Conservation (phyloP, 1,140 invertebrate species). For the Holotrichia oblita region DNA sequence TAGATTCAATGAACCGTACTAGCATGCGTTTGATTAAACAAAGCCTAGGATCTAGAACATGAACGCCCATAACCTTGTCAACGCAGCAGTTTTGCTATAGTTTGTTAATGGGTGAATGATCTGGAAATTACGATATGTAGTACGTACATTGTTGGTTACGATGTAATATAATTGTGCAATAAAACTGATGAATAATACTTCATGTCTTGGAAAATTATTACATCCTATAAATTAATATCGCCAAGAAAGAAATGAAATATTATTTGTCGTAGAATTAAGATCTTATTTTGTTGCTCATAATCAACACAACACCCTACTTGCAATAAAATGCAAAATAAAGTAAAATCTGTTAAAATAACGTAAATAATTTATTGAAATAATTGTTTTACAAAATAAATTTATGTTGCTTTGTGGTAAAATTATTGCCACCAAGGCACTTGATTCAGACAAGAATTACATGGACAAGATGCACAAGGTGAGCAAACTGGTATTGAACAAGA, state of each 20-base stretch:
- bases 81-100: not conserved
- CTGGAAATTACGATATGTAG: not conserved
- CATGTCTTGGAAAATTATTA: too few species aligned
- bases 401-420: not conserved
- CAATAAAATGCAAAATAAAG: not conserved
- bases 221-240: too few species aligned
- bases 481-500: not conserved
- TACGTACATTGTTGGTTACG: too few species aligned
- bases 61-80: not conserved
- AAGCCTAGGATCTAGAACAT: not conserved
- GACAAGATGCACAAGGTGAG: not conserved
- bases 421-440: constrained; percentile 1
- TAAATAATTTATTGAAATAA: constrained; percentile 2
- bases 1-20: constrained; percentile 1
- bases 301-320: too few species aligned
- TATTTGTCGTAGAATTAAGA: too few species aligned
- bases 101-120: not conserved
- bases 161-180: too few species aligned
- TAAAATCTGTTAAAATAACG: not conserved
- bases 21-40: not conserved
- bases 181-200: too few species aligned
- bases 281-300: too few species aligned
- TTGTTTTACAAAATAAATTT: not conserved
- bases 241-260: too few species aligned
- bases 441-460: not conserved